Percentiles rank a stretch among this genome's conserved stretches.
phyloP scores from a whole-genome alignment of 2,888 invertebrate genomes.

The Leucophenga maculata region DNA sequence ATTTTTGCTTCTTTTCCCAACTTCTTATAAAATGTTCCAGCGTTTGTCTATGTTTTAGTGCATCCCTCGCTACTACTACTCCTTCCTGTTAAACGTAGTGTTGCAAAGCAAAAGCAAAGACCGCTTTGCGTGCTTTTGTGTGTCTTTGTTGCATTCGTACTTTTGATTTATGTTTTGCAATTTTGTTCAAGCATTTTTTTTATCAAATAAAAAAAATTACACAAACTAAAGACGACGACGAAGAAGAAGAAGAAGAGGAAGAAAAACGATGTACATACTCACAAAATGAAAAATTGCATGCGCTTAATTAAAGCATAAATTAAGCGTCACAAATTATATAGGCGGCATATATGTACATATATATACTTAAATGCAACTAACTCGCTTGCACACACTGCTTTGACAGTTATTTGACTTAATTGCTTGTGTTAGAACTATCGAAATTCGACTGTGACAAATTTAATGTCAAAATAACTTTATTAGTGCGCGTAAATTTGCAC shows the following conservation, averaged over 20 bases:
- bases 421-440: not conserved
- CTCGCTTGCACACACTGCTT: not conserved
- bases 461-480: conserved; percentile 19
- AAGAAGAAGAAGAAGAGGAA: no score
- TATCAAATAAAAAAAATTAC: not conserved
- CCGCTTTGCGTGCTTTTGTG: no score
- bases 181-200: not conserved
- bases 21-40: not conserved
- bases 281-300: conserved; percentile 10
- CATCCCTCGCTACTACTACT: conserved; percentile 5
- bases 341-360: not conserved
- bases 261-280: no score
- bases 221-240: no score
- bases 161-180: not conserved
- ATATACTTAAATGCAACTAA: not conserved
- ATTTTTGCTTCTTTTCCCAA: no score
- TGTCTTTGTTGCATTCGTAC: not conserved
- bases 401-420: conserved; percentile 6
- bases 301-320: conserved; percentile 11
- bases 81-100: not conserved
- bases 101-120: not conserved
- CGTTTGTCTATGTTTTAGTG: conserved; percentile 17
- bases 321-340: not conserved
- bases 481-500: no score
- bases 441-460: conserved; percentile 19